phyloP scores from a whole-genome alignment of 2,113 vertebrate species.

The Eolophus roseicapilla region DNA sequence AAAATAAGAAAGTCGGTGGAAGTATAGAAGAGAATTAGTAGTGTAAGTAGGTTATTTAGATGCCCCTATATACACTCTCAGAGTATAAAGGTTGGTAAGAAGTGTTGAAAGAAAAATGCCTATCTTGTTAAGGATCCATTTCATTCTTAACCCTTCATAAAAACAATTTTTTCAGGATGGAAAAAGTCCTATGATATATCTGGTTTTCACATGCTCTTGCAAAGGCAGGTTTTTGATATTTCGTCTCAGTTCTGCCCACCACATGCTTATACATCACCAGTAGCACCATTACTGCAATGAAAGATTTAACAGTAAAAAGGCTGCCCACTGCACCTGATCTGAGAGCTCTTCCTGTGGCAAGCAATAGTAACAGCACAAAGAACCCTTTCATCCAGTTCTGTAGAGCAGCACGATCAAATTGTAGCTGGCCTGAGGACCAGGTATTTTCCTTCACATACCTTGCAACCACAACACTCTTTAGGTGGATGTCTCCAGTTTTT shows the following conservation, averaged over 20 bases:
- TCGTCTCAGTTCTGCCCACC: not conserved
- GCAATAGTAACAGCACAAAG: not conserved
- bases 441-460: not conserved
- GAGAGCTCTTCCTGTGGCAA: not conserved
- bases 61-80: not conserved
- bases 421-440: not conserved
- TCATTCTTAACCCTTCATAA: not conserved
- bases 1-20: not conserved
- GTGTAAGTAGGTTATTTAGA: not conserved
- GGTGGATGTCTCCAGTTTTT: not conserved
- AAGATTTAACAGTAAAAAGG: not conserved
- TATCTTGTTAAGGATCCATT: not conserved
- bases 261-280: not conserved
- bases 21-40: not conserved
- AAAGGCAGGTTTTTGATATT: not conserved
- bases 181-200: not conserved
- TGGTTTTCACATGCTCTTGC: not conserved
- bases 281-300: not conserved
- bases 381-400: not conserved
- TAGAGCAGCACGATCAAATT: not conserved
- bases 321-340: not conserved
- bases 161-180: not conserved
- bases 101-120: not conserved
- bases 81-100: not conserved
- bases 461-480: not conserved